Evolutionary conservation across 2,113 vertebrate species (phyloP).

Genomic region (Rattus norvegicus): DNA sequence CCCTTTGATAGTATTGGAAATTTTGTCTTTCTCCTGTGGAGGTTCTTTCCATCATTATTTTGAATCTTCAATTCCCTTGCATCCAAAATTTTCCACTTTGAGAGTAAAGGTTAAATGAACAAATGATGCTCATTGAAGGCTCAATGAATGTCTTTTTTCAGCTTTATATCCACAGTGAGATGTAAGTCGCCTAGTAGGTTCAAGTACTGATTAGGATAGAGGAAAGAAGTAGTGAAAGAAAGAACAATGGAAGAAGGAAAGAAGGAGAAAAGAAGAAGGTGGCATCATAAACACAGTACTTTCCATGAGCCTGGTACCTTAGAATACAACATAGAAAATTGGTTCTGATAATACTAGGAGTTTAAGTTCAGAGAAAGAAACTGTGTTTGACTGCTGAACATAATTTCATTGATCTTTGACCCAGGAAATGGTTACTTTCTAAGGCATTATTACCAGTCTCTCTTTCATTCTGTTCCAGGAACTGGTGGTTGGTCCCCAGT

Average conservation of each 20-base stretch:
- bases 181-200: not conserved
- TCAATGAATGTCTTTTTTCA: not conserved
- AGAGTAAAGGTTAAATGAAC: not conserved
- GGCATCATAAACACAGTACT: not conserved
- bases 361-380: not conserved
- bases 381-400: not conserved
- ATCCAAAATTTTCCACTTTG: not conserved
- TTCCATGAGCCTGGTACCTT: not conserved
- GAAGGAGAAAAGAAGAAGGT: not conserved
- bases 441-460: not conserved
- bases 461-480: conserved; percentile 85
- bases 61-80: too few species aligned
- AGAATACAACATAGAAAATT: not conserved
- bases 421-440: not conserved
- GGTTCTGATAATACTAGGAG: not conserved
- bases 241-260: not conserved
- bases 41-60: not conserved
- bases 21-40: not conserved
- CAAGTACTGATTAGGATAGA: not conserved
- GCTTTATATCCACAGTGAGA: not conserved
- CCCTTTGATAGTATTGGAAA: not conserved
- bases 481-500: conserved; percentile 96
- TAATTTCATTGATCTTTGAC: not conserved
- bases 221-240: not conserved
- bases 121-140: not conserved